These are phyloP conservation scores for Diadophis punctatus DNA, from an alignment of 2,113 vertebrate genomes.

Conservation along the genomic window DNA sequence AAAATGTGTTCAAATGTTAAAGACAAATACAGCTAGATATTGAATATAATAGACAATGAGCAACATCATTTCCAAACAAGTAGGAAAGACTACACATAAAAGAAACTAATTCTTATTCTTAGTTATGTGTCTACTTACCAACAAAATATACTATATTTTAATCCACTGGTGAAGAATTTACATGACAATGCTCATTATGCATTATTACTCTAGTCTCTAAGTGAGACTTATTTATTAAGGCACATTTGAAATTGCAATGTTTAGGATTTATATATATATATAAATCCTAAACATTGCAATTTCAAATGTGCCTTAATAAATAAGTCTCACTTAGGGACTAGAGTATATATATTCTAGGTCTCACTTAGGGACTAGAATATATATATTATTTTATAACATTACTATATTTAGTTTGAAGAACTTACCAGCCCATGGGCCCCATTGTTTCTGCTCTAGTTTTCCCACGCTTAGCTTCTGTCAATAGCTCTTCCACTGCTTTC, in stretches of 20 bases:
- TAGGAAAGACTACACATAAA: background rate
- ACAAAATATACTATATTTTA: background rate
- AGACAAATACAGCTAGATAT: background rate
- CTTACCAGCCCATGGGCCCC: slow-evolving; percentile 96
- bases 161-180: background rate
- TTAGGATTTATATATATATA: background rate
- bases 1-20: background rate
- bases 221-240: background rate
- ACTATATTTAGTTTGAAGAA: background rate
- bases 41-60: background rate
- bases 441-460: slow-evolving; percentile 93
- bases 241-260: background rate
- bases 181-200: background rate
- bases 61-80: background rate
- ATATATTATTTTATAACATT: background rate
- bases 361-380: too few relatives aligned
- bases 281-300: background rate
- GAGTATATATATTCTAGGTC: background rate
- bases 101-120: background rate
- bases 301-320: background rate
- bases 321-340: background rate
- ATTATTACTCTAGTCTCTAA: background rate
- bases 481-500: slow-evolving; percentile 91
- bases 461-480: slow-evolving; percentile 90
- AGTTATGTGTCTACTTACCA: background rate